Base-by-base conservation (phyloP, 2,797 vertebrate genomes). In the Clamator glandarius region DNA sequence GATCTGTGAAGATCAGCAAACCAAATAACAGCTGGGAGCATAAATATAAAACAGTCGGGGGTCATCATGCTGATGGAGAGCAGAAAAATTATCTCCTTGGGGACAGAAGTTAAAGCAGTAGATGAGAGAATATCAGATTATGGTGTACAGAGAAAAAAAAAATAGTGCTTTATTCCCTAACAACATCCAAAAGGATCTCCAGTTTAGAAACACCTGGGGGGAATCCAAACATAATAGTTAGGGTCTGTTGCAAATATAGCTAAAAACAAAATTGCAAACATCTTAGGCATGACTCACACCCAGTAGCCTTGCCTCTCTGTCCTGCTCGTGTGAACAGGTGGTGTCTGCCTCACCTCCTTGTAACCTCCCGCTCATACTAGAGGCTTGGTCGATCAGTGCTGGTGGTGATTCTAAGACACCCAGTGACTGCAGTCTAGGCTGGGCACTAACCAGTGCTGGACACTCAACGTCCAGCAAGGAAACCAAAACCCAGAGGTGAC, bases 291-390 rank as follows among this genome's bases (percentile, higher is more conserved):
- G 33, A 25, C 21, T 69, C 6, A 0, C 17, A 29, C 11, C 20
- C 9, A 15, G 44, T 55, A 73, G n/a, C 41, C 51, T 84, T 1
- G 1, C 42, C 3, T 3, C 31, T 63, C 51, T 25, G 11, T 55
- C 51, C 69, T 69, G 46, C 23, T 17, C 42, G 19, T 44, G 35
- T 46, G 33, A 54, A 23, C 44, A 51, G 35, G 50, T 3, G 0
- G 15, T 2, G 25, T 52, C 72, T 79, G 20, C 61, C 44, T 11
- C 59, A 16, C 20, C 46, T 64, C 41, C 25, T 17, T 54, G 29
- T 36, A 35, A 4, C 39, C 52, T 54, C 67, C 33, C 1, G 0
- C 36, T 39, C 1, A 1, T 12, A 20, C 31, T 28, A 10, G 23
- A 36, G 15, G 25, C 39, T 52, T 2, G 2, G 26, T 31, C 50